Conservation (phyloP, 2,888 invertebrate species). For the Callyntrura guangdongensis region DNA sequence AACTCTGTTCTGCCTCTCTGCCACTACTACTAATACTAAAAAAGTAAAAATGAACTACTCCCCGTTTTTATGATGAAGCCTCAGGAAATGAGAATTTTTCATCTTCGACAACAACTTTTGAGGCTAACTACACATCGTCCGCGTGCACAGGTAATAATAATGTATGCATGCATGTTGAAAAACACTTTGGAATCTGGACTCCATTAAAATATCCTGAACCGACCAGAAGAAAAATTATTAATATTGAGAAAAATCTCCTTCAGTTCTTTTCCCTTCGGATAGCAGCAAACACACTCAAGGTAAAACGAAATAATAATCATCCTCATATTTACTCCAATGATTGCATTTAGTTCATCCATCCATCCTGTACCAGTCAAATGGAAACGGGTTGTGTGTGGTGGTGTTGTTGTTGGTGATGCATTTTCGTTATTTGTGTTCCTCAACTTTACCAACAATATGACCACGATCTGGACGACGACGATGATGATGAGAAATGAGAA, state of each 20-base stretch:
- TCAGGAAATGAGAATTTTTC: conserved; percentile 76
- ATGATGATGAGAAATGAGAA: conserved; percentile 52
- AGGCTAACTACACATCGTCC: conserved; percentile 6
- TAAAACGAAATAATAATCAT: conserved; percentile 61
- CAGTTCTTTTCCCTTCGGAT: neutral
- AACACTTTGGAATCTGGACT: conserved; percentile 61
- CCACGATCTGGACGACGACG: neutral
- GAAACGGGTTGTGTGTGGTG: conserved; percentile 6
- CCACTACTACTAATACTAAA: neutral
- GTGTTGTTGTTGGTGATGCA: conserved; percentile 12
- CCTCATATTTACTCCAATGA: conserved; percentile 60
- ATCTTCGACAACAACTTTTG: conserved; percentile 68
- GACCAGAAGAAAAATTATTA: conserved; percentile 30
- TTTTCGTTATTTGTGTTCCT: neutral
- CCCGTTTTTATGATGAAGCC: conserved; percentile 69
- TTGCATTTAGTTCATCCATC: conserved; percentile 52
- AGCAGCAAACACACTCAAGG: neutral
- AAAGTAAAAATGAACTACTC: conserved; percentile 55
- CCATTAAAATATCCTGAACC: conserved; percentile 56
- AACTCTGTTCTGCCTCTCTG: no score
- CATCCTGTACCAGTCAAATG: conserved; percentile 6
- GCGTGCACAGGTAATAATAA: conserved; percentile 37
- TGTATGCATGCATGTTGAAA: conserved; percentile 58
- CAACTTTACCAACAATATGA: conserved; percentile 56
- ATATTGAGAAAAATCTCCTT: neutral